phyloP scores from a whole-genome alignment of 1,140 invertebrate species.

The Heliconius nattereri region DNA sequence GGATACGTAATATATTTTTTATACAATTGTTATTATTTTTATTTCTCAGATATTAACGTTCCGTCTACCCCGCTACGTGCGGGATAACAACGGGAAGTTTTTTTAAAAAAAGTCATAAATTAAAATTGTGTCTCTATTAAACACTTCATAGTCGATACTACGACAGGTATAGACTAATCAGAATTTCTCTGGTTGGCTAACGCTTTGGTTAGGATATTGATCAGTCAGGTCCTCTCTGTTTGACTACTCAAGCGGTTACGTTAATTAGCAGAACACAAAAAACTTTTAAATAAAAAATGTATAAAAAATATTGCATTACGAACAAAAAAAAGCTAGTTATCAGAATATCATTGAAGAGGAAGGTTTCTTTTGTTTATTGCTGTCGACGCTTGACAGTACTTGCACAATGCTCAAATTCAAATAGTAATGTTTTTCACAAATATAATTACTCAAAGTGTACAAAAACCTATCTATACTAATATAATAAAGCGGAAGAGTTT shows the following conservation, averaged over 20 bases:
- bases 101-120: too few relatives aligned
- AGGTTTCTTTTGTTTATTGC: conserved; percentile 6
- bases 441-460: background rate
- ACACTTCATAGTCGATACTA: too few relatives aligned
- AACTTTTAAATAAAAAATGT: background rate
- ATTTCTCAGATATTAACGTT: too few relatives aligned
- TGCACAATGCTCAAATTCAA: background rate
- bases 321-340: background rate
- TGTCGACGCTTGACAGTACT: background rate
- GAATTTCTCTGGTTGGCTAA: background rate
- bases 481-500: too few relatives aligned
- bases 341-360: conserved; percentile 1
- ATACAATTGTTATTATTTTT: too few relatives aligned
- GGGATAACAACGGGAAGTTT: too few relatives aligned
- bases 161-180: too few relatives aligned
- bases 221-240: conserved; percentile 8
- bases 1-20: too few relatives aligned
- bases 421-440: background rate
- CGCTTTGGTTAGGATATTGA: conserved; percentile 16
- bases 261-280: conserved; percentile 7
- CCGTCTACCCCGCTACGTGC: too few relatives aligned
- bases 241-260: conserved; percentile 24
- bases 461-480: too few relatives aligned
- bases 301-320: conserved; percentile 9
- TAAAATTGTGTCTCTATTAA: too few relatives aligned